Conservation (phyloP, 2,113 vertebrate genomes). For the Hemicordylus capensis region DNA sequence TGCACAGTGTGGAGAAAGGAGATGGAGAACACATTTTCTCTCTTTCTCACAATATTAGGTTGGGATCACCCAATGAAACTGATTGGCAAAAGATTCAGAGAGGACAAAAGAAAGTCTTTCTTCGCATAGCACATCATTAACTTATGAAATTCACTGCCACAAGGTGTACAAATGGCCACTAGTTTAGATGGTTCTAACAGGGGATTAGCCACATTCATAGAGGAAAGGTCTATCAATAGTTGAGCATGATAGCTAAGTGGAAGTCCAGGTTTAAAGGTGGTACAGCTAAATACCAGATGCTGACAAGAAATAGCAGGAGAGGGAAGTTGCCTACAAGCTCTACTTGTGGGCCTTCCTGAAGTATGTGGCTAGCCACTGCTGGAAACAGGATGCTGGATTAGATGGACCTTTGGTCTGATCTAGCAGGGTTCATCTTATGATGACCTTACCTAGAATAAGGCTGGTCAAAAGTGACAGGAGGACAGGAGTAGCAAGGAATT, state of each 20-base stretch:
- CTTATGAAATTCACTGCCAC: neutral
- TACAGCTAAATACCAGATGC: neutral
- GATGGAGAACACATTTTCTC: neutral
- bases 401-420: neutral
- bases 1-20: neutral
- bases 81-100: neutral
- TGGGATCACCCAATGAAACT: neutral
- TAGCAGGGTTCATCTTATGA: neutral
- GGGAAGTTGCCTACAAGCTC: neutral
- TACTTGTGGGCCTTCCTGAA: neutral
- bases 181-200: neutral
- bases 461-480: neutral
- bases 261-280: neutral
- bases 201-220: neutral
- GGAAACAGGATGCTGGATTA: neutral
- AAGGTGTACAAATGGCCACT: neutral
- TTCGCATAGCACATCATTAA: neutral
- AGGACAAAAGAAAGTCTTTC: neutral
- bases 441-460: too few species aligned
- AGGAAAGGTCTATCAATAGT: neutral
- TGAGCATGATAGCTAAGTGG: neutral
- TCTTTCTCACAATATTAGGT: neutral
- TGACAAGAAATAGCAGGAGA: neutral
- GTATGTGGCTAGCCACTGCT: neutral
- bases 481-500: too few species aligned